Percentiles rank a stretch among this genome's conserved stretches.
These are phyloP conservation scores for Ifrita kowaldi DNA, from an alignment of 2,113 vertebrate species.

Conservation along the genomic window DNA sequence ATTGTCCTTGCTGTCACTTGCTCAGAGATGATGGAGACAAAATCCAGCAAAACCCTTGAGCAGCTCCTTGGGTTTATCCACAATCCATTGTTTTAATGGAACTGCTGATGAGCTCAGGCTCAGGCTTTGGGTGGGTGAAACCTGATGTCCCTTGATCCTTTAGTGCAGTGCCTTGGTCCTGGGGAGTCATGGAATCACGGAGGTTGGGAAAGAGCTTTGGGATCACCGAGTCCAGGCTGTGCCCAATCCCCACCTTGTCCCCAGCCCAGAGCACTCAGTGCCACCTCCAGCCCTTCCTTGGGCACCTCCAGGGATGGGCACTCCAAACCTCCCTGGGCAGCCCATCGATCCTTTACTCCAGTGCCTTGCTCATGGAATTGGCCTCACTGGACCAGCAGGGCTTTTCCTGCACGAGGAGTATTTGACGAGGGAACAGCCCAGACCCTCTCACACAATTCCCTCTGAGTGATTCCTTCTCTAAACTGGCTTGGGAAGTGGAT, in stretches of 20 bases:
- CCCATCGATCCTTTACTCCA: neutral
- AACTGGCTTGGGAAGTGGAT: neutral
- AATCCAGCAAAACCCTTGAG: neutral
- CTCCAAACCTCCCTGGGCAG: neutral
- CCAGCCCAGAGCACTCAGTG: neutral
- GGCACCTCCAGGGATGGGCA: neutral
- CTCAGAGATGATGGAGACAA: neutral
- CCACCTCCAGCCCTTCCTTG: neutral
- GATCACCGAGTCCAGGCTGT: neutral
- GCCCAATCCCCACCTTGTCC: neutral
- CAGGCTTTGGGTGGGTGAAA: neutral
- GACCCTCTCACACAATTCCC: neutral
- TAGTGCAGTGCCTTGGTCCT: neutral
- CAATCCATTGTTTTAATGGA: neutral
- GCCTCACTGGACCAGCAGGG: neutral
- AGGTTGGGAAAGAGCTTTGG: neutral
- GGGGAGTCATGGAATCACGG: rapidly evolving
- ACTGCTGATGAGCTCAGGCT: neutral
- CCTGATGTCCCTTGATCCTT: neutral
- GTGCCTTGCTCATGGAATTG: neutral
- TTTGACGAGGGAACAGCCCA: neutral
- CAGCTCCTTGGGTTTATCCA: neutral
- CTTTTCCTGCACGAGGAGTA: neutral
- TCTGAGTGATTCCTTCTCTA: neutral
- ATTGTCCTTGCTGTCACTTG: neutral